A percentile compares a stretch with the other conserved stretches of the same genome.
phyloP scores from a whole-genome alignment of 2,113 vertebrate genomes.

The Chloroceryle aenea region DNA sequence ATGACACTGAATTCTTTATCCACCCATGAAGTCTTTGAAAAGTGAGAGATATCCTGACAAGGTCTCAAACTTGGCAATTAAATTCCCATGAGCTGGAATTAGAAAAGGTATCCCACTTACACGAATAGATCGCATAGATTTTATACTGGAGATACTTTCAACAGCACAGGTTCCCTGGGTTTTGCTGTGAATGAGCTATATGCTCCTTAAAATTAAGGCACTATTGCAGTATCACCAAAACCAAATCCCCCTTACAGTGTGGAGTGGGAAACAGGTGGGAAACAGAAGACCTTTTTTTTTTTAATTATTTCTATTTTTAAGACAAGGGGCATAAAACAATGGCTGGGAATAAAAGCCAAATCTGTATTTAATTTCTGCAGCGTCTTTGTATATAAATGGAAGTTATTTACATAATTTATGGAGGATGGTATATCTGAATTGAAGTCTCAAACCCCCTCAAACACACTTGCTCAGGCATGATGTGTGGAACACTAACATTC shows the following conservation, averaged over 20 bases:
- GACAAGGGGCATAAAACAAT: conserved; percentile 17
- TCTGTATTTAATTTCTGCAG: conserved; percentile 54
- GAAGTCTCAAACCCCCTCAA: conserved; percentile 58
- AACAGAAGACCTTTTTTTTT: background rate
- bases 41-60: conserved; percentile 21
- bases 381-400: conserved; percentile 74
- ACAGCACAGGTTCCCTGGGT: background rate
- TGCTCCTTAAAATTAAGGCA: background rate
- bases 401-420: conserved; percentile 80
- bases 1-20: conserved; percentile 24
- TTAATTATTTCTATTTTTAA: background rate
- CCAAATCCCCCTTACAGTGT: background rate
- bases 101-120: conserved; percentile 44
- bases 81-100: conserved; percentile 47
- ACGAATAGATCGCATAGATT: conserved; percentile 19
- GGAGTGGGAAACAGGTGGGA: background rate
- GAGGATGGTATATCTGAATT: conserved; percentile 65
- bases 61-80: conserved; percentile 39
- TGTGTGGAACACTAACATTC: conserved; percentile 75
- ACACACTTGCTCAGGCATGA: conserved; percentile 64
- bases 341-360: conserved; percentile 66
- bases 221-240: background rate
- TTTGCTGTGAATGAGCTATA: conserved; percentile 12
- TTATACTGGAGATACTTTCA: conserved; percentile 1
- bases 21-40: conserved; percentile 20